Conservation (phyloP, 2,888 invertebrate species). For the Germaria angustata region DNA sequence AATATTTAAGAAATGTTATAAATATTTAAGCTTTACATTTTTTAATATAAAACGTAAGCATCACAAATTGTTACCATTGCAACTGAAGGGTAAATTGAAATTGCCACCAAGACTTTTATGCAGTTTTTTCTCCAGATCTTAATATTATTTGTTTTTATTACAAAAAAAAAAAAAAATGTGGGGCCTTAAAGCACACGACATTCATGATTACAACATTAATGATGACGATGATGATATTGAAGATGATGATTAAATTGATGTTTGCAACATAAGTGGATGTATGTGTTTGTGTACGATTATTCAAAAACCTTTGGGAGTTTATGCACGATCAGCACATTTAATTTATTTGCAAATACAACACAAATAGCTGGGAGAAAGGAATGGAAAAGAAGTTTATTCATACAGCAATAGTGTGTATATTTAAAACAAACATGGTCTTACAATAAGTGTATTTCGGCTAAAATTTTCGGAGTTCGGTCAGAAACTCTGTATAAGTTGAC, state of each 20-base stretch:
- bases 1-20: too few species aligned
- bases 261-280: not conserved
- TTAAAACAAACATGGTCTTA: not conserved
- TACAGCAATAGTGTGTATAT: not conserved
- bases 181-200: constrained; percentile 47
- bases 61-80: too few species aligned
- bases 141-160: not conserved
- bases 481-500: too few species aligned
- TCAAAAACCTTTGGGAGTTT: constrained; percentile 39
- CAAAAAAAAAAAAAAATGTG: too few species aligned
- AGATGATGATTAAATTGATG: constrained; percentile 42
- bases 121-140: constrained; percentile 3
- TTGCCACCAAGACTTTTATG: not conserved
- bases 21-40: too few species aligned
- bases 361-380: not conserved
- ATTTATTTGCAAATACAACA: constrained; percentile 16
- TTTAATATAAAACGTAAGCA: too few species aligned
- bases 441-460: too few species aligned
- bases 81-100: not conserved
- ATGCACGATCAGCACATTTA: constrained; percentile 54
- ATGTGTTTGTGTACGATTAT: not conserved
- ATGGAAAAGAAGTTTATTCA: not conserved
- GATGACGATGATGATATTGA: constrained; percentile 11
- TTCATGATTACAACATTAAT: constrained; percentile 28
- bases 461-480: too few species aligned